phyloP scores from a whole-genome alignment of 2,888 invertebrate species.

The Netelia inedita region DNA sequence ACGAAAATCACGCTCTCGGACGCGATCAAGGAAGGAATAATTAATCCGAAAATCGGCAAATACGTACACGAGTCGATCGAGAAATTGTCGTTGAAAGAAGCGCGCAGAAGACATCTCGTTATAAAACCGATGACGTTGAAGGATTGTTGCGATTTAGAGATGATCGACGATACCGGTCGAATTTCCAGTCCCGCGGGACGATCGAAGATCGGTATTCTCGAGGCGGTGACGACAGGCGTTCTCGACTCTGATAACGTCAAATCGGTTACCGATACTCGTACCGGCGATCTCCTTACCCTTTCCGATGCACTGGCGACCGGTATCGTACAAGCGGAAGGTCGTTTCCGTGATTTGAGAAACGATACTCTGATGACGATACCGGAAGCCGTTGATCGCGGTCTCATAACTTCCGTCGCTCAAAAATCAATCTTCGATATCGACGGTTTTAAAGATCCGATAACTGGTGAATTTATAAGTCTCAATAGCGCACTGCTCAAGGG shows the following conservation, averaged over 20 bases:
- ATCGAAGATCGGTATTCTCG: slow-evolving; percentile 91
- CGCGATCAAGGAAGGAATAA: slow-evolving; percentile 92
- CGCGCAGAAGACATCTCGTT: slow-evolving; percentile 92
- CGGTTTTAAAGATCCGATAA: slow-evolving; percentile 93
- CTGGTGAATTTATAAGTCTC: slow-evolving; percentile 93
- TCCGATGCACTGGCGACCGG: slow-evolving; percentile 94
- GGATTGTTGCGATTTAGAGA: slow-evolving; percentile 92
- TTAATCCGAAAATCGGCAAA: slow-evolving; percentile 93
- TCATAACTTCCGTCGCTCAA: slow-evolving; percentile 94
- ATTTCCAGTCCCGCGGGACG: slow-evolving; percentile 94
- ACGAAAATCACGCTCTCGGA: slow-evolving; percentile 93
- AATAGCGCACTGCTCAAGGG: slow-evolving; percentile 93
- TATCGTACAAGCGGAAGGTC: slow-evolving; percentile 91
- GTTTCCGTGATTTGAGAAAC: slow-evolving; percentile 90
- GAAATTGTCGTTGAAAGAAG: slow-evolving; percentile 92
- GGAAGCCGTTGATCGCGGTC: slow-evolving; percentile 95
- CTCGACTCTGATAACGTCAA: slow-evolving; percentile 94
- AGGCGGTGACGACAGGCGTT: slow-evolving; percentile 95
- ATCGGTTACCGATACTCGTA: slow-evolving; percentile 93
- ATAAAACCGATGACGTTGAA: slow-evolving; percentile 97
- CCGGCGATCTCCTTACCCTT: slow-evolving; percentile 92
- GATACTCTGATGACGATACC: slow-evolving; percentile 90
- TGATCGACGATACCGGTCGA: slow-evolving; percentile 91
- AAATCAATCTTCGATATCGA: slow-evolving; percentile 97
- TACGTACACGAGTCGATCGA: slow-evolving; percentile 92